Percentiles rank a stretch among this genome's conserved stretches.
These are phyloP conservation scores for Nipponia nippon DNA, from an alignment of 2,113 vertebrate species.

Conservation along the genomic window DNA sequence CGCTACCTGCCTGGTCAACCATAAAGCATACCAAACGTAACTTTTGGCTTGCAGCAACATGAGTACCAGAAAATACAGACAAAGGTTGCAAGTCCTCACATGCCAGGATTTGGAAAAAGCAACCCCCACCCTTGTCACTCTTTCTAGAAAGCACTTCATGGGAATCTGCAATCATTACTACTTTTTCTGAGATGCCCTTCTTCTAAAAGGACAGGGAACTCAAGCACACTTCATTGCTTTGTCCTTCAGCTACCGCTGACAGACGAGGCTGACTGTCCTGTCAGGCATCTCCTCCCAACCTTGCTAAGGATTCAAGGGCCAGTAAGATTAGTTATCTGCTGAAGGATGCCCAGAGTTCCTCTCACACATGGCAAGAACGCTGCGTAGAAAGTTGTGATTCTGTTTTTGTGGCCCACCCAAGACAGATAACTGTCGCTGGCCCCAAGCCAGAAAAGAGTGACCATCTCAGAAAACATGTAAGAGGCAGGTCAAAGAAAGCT, in stretches of 20 bases:
- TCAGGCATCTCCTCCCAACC: background rate
- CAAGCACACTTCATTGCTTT: background rate
- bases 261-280: background rate
- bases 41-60: background rate
- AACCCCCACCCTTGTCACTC: background rate
- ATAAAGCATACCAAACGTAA: background rate
- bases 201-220: background rate
- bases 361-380: background rate
- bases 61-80: background rate
- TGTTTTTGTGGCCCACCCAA: background rate
- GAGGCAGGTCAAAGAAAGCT: background rate
- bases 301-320: background rate
- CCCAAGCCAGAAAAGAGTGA: background rate
- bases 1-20: background rate
- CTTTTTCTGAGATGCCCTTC: background rate
- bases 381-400: accelerated
- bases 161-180: background rate
- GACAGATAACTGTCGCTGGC: background rate
- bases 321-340: background rate
- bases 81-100: background rate
- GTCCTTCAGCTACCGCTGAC: background rate
- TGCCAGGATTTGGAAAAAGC: background rate
- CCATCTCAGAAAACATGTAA: background rate
- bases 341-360: background rate
- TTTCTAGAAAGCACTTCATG: background rate